phyloP scores from a whole-genome alignment of 2,113 vertebrate genomes.

The Plecotus auritus region DNA sequence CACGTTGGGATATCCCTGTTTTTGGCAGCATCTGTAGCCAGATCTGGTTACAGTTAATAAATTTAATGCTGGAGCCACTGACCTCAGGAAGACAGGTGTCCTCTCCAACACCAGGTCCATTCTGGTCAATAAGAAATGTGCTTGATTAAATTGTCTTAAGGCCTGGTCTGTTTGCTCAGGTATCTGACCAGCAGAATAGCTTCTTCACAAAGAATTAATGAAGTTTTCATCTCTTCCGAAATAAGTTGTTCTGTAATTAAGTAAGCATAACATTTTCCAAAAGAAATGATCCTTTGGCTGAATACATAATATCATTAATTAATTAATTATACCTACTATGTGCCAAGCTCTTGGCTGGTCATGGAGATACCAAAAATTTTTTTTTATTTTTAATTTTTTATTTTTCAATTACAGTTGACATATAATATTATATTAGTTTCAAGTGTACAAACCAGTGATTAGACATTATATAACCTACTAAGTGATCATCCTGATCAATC shows the following conservation, averaged over 20 bases:
- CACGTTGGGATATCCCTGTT: slow-evolving; percentile 37
- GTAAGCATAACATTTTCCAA: neutral
- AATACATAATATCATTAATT: neutral
- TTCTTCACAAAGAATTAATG: neutral
- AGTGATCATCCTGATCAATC: neutral
- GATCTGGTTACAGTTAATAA: slow-evolving; percentile 57
- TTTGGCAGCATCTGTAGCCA: slow-evolving; percentile 32
- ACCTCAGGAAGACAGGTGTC: slow-evolving; percentile 39
- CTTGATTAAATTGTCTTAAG: slow-evolving; percentile 19
- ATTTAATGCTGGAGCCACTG: slow-evolving; percentile 13
- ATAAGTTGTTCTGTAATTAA: slow-evolving; percentile 22
- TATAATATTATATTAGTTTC: neutral
- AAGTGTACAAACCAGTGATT: neutral
- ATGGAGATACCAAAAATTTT: neutral
- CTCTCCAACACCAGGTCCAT: neutral
- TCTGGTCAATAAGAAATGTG: neutral
- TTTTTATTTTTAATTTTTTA: neutral
- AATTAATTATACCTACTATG: neutral
- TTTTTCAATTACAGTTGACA: neutral
- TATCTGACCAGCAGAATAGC: neutral
- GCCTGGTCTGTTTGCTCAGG: neutral
- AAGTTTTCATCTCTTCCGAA: slow-evolving; percentile 19
- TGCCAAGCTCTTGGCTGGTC: neutral
- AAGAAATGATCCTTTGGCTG: neutral
- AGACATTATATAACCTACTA: neutral